Base-by-base conservation (phyloP, 1,140 invertebrate species). In the Gonatopus flavifemur region DNA sequence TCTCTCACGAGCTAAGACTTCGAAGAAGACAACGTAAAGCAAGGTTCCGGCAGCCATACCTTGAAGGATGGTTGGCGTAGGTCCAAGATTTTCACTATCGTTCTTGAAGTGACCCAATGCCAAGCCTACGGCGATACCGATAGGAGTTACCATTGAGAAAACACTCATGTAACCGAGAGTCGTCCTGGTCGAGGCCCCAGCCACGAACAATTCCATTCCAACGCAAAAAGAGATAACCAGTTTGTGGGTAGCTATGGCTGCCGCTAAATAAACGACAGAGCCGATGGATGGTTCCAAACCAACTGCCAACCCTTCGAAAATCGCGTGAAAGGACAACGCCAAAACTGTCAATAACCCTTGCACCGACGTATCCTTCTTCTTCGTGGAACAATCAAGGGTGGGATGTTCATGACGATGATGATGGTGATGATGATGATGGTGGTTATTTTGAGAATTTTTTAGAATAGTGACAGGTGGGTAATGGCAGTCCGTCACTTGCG, bases 11-110 rank as follows among this genome's bases (percentile, higher is more conserved):
- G 89, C 88, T 38, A 94, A 80, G 20, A 95, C 90, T 76, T 94
- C 92, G 69, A 94, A 94, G 82, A 94, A 94, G 2, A 93, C 90
- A 25, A 95, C 91, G 67, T 94, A 94, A 0, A 94, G 81, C 9
- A 95, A 79, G 0, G 92, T 94, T 15, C 92, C 92, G 32, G 89
- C 89, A 0, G 91, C 91, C 74, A 94, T 83, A 7, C 90, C 91
- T 64, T 94, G 90, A 0, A 93, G 77, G 3, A 93, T 74, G 1
- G 76, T 74, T 0, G 76, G 72, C 0, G 67, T 70, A 0, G 75
- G 68, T 0, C 75, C 76, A 0, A 77, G 55, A 4, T 71, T 75
- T 3, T 71, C 75, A 54, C 70, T 83, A 56, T 74, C 72, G 42
- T 76, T 75, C 9, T 74, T 69, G n/a, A 77, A 68, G 16, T 76